Evolutionary conservation across 2,888 invertebrate species (phyloP).

Genomic region (Liodrosophila aerea): DNA sequence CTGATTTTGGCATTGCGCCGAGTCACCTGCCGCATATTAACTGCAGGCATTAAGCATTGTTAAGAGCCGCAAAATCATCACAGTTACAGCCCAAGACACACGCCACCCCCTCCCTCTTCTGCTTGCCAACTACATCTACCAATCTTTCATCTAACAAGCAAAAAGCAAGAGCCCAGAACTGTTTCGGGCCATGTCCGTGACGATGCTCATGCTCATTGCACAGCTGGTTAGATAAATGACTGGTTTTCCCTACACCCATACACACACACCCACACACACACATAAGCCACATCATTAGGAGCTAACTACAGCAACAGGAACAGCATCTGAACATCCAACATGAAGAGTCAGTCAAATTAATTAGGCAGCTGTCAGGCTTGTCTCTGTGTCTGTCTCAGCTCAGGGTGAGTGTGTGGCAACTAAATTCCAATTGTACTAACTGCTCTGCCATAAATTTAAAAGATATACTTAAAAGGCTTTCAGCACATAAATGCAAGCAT

Average conservation of each 20-base stretch:
- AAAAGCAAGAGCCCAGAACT: background rate
- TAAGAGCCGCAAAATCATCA: slow-evolving; percentile 56
- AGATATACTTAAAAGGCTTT: background rate
- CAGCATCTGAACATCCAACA: slow-evolving; percentile 36
- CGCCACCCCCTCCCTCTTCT: background rate
- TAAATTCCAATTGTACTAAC: background rate
- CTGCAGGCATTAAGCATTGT: slow-evolving; percentile 67
- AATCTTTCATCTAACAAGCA: background rate
- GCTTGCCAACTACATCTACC: background rate
- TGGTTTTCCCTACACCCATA: slow-evolving; percentile 25
- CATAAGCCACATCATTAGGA: slow-evolving; percentile 54
- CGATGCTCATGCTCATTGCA: slow-evolving; percentile 22
- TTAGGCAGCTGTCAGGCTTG: slow-evolving; percentile 59
- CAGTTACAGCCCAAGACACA: slow-evolving; percentile 41
- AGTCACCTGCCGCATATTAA: slow-evolving; percentile 76
- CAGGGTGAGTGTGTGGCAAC: slow-evolving; percentile 5
- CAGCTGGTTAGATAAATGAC: slow-evolving; percentile 50
- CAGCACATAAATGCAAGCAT: background rate
- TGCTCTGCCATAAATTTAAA: slow-evolving; percentile 20
- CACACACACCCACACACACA: slow-evolving; percentile 15
- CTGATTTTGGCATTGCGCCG: slow-evolving; percentile 41
- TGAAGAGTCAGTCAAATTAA: slow-evolving; percentile 69
- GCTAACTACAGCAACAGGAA: slow-evolving; percentile 31
- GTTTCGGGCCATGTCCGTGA: background rate
- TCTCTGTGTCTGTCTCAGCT: background rate